Evolutionary conservation across 2,113 vertebrate genomes (phyloP).

Genomic region (Alouatta palliata): DNA sequence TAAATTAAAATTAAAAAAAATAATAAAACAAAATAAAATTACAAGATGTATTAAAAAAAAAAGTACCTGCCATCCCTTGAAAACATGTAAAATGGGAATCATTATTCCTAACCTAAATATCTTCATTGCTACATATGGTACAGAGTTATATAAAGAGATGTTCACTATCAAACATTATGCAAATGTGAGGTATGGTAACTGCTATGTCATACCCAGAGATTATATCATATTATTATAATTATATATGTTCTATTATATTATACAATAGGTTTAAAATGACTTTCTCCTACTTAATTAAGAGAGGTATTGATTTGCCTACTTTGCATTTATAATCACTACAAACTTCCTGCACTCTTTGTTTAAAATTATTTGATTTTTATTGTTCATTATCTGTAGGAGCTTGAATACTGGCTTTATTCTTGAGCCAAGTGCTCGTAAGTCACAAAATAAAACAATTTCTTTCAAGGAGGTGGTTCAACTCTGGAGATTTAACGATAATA

Average conservation of each 20-base stretch:
- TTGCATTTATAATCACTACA: not conserved
- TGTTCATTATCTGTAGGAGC: not conserved
- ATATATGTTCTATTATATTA: no score
- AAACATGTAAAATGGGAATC: not conserved
- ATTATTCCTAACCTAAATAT: not conserved
- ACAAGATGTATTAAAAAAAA: no score
- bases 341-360: not conserved
- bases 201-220: not conserved
- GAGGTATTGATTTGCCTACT: not conserved
- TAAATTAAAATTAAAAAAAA: no score
- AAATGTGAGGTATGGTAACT: not conserved
- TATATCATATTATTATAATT: no score
- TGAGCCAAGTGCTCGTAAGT: not conserved
- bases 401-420: not conserved
- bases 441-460: not conserved
- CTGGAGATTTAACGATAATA: not conserved
- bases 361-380: not conserved
- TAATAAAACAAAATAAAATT: no score
- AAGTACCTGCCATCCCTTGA: no score
- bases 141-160: not conserved
- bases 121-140: not conserved
- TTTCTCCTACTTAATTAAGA: not conserved
- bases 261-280: not conserved
- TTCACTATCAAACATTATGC: not conserved
- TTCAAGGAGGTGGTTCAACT: not conserved